Conservation (phyloP, 92 coral and sea anemone genomes). For the Anthopleura xanthogrammica region DNA sequence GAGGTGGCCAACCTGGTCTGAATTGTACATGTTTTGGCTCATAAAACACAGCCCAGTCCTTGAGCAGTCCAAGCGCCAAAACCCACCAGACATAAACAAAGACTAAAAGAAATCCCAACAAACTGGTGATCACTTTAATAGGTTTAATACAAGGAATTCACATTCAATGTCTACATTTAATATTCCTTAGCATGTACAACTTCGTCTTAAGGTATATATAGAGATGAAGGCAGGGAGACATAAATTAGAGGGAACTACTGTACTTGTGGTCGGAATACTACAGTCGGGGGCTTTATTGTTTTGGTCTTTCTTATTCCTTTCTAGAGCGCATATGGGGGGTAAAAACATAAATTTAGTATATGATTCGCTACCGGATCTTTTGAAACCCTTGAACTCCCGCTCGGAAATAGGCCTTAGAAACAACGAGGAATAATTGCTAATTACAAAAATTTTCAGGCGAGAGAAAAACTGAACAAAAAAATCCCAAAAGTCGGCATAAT, state of each 20-base stretch:
- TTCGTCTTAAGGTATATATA: conserved; percentile 14
- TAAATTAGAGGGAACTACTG: conserved; percentile 22
- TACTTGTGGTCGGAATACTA: conserved; percentile 33
- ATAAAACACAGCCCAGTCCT: conserved; percentile 22
- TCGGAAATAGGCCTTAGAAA: conserved; percentile 30
- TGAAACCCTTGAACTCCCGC: conserved; percentile 24
- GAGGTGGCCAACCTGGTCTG: not conserved
- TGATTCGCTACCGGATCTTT: conserved; percentile 41
- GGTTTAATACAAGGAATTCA: conserved; percentile 15
- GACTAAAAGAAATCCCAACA: conserved; percentile 22
- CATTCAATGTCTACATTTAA: conserved; percentile 1
- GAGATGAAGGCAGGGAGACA: conserved; percentile 17
- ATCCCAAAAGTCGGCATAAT: not conserved
- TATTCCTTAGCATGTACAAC: not conserved
- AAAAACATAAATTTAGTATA: conserved; percentile 24
- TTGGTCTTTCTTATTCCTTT: conserved; percentile 17
- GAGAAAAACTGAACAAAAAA: not conserved
- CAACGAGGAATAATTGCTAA: conserved; percentile 25
- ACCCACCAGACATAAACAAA: conserved; percentile 36
- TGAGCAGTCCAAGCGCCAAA: conserved; percentile 1
- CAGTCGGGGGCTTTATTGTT: conserved; percentile 39
- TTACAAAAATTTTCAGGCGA: conserved; percentile 14
- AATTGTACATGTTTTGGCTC: not conserved
- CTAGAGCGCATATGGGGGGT: conserved; percentile 23
- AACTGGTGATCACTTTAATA: conserved; percentile 13